phyloP scores from a whole-genome alignment of 1,140 invertebrate genomes.

The Lasioglossum albipes region DNA sequence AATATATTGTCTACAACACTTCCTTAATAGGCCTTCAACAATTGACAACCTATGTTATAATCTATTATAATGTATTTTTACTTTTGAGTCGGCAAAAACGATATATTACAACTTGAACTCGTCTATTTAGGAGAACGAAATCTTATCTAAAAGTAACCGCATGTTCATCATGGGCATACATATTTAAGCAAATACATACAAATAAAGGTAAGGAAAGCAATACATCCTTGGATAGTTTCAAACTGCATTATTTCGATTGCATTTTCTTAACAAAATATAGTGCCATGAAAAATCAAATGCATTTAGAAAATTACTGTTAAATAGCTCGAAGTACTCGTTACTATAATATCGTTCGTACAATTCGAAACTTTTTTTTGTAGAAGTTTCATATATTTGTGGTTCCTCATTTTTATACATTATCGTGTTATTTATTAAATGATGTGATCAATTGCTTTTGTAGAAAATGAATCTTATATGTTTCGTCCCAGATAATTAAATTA shows the following conservation, averaged over 20 bases:
- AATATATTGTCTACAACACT: slow-evolving; percentile 60
- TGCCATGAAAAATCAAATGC: slow-evolving; percentile 18
- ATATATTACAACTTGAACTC: slow-evolving; percentile 23
- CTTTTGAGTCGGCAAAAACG: slow-evolving; percentile 32
- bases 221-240: slow-evolving; percentile 14
- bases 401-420: slow-evolving; percentile 26
- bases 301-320: slow-evolving; percentile 43
- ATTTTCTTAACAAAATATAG: neutral
- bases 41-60: slow-evolving; percentile 50
- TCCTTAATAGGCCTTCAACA: slow-evolving; percentile 59
- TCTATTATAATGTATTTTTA: slow-evolving; percentile 39
- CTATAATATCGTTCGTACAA: neutral
- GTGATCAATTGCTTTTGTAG: slow-evolving; percentile 58
- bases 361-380: slow-evolving; percentile 9
- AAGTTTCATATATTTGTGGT: slow-evolving; percentile 19
- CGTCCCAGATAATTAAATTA: slow-evolving; percentile 58
- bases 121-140: slow-evolving; percentile 22
- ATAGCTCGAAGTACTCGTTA: slow-evolving; percentile 30
- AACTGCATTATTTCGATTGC: slow-evolving; percentile 5
- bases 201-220: slow-evolving; percentile 11
- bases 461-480: slow-evolving; percentile 51
- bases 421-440: slow-evolving; percentile 43
- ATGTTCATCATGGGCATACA: neutral
- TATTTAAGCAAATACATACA: neutral
- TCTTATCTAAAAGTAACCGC: slow-evolving; percentile 2